Evolutionary conservation across 2,797 vertebrate species (phyloP), one percentile per base, ranked within the genome.

Genomic region (Semotilus atromaculatus): DNA sequence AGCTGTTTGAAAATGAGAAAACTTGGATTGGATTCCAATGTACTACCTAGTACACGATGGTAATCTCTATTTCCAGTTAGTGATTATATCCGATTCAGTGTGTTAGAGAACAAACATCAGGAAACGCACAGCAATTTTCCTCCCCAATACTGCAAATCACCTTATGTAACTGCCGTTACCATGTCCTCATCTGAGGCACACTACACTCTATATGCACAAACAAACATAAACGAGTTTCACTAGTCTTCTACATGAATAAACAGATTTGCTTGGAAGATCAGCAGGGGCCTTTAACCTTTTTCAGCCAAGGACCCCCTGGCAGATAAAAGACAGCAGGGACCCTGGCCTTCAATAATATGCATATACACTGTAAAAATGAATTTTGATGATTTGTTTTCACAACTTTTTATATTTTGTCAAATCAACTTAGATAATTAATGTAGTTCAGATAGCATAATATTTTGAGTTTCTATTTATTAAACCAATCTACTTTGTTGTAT

Each of bases 111-210:
- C 31, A 55, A 53, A 53, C 64, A 26, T 16, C 26, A 45, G 62
- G 43, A 80, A 55, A 80, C 62, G n/a, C 45, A 38, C 21, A 53
- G 45, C 43, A 80, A 77, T 36, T 66, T 76, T 43, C 16, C 76
- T 75, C 34, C 40, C 72, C 31, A 88, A 82, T 64, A 19, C 23
- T 62, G 73, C 55, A 87, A 89, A 86, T 88, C 87, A 82, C n/a
- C 48, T 84, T 77, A 83, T 77, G 67, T 88, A 81, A 84, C 71
- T 26, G 38, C 53, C 4, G 48, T 40, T 80, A 34, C 23, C 43
- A 62, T 71, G 43, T 40, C 19, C 40, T 86, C 34, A 13, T 58
- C 16, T 38, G 38, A 60, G 18, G 38, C 71, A 48, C 40, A 40
- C 14, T 48, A 64, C n/a, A 26, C 55, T 7, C 23, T 53, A 64